Evolutionary conservation across 2,797 vertebrate genomes (phyloP), one percentile per base, ranked within the genome.

Genomic region (Anguilla anguilla): DNA sequence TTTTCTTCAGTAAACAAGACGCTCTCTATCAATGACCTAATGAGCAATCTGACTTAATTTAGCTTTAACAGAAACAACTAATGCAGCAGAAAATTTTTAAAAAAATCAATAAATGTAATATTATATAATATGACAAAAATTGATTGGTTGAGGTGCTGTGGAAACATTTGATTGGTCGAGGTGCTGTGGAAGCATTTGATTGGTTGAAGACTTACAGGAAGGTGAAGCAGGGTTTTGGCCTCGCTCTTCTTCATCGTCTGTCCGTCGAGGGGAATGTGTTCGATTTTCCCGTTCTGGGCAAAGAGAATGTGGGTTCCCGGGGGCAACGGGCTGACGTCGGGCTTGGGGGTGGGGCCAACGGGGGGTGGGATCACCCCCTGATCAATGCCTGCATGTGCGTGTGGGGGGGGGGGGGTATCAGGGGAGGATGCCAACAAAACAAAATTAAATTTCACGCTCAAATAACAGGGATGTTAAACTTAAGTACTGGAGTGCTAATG

Each of bases 281-380:
- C 97, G 9, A 99, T 97, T 93, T 95, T 97, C 67, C 98, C 98
- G 59, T 97, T 98, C 92, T 99, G 98, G 82, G 98, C 97, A 84
- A 99, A 98, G 59, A 99, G 95, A 88, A 99, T 94, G 92, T 97
- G 95, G 0, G 96, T 96, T 90, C 98, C 98, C 0, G 96, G 94
- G 0, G 96, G 93, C n/a, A 97, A 90, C 6, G 97, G 97, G 82
- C 94, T 92, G 0, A 97, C 93, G 1, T 97, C 96, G 0, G 97
- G 96, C 72, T 96, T 96, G 15, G 97, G 94, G 0, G 95, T 94
- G 15, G 98, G 98, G 39, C 98, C 95, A 6, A 96, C 91, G 3
- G 93, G 93, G 17, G 96, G 89, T 0, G 97, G 97, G 64, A 88
- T 90, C 82, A 94, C 93, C 0, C 10, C 88, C 10, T 93, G 92